Base-by-base conservation (phyloP, 2,797 vertebrate genomes). In the Myripristis jacobus region DNA sequence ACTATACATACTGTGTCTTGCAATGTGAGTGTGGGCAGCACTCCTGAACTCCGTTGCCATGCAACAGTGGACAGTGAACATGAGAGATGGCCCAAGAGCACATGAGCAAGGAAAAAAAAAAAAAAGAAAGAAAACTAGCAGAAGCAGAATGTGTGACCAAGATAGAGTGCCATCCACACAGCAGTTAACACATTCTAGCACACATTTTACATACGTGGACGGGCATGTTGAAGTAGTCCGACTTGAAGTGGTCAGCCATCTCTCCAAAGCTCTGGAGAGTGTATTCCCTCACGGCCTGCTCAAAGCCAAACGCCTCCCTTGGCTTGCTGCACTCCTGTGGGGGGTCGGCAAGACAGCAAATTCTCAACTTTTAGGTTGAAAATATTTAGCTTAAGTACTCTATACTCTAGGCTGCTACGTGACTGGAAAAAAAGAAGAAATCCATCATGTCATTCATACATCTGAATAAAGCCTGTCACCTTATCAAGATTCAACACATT, bases 191-290 rank as follows among this genome's bases (percentile, higher is more conserved):
- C 11, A 36, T 19, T 46, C 7, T 43, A 43, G 36, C n/a, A 6
- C n/a, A 29, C 12, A 13, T 21, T 59, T 13, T 22, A 86, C 91
- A 27, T 92, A 99, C 98, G 27, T 99, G 98, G 71, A 99, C 98
- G 0, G 98, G 98, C 97, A 99, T 99, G 94, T 98, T 99, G 93
- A 99, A 99, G 87, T 99, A 99, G 93, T 99, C 98, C 0, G 98
- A 98, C 84, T 99, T 99, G 93, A 99, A 99, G 90, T 97, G 96
- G 92, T 99, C 98, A 4, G 98, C 98, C 98, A 99, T 99, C 91
- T 99, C 98, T 54, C 98, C 98, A 41, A 99, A 99, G 90, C 95
- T 97, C 92, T 99, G 98, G 47, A 99, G 95, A 6, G 94, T 95
- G 83, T 99, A 99, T 77, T 98, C 97, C 81, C 96, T 95, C 84